Percentiles rank a stretch among this genome's conserved stretches.
Conservation (phyloP, 2,797 vertebrate species). For the Syngnathus rostellatus region DNA sequence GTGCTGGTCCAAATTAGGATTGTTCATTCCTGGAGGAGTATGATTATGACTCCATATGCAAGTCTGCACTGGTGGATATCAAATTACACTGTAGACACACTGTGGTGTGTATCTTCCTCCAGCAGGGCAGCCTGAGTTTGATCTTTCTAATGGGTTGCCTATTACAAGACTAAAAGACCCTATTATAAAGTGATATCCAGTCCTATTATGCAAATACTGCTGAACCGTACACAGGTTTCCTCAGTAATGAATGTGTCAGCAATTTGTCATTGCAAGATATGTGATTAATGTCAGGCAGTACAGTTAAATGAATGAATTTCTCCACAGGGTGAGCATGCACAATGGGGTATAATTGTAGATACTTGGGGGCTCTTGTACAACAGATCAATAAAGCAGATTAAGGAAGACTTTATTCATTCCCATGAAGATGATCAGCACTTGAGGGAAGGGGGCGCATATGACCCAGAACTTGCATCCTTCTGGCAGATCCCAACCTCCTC, state of each 20-base stretch:
- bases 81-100: slow-evolving; percentile 17
- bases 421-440: slow-evolving; percentile 25
- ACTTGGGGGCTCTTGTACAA: not conserved
- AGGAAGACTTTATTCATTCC: slow-evolving; percentile 13
- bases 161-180: slow-evolving; percentile 20
- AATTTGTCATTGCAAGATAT: slow-evolving; percentile 35
- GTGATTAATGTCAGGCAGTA: slow-evolving; percentile 33
- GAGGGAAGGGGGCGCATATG: slow-evolving; percentile 9
- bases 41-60: not conserved
- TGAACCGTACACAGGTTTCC: slow-evolving; percentile 19
- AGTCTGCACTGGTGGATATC: slow-evolving; percentile 30
- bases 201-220: slow-evolving; percentile 19
- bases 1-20: too few species aligned
- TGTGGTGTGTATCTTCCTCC: not conserved
- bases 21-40: not conserved
- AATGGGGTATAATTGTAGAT: slow-evolving; percentile 40
- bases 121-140: slow-evolving; percentile 9
- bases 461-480: slow-evolving; percentile 18
- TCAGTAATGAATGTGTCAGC: slow-evolving; percentile 31
- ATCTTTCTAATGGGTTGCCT: slow-evolving; percentile 14
- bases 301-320: slow-evolving; percentile 27
- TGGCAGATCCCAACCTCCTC: slow-evolving; percentile 37
- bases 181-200: slow-evolving; percentile 10
- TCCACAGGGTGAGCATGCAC: slow-evolving; percentile 20
- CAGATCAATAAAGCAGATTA: not conserved